Conservation (phyloP, 2,888 invertebrate species). For the Cerastoderma edule region DNA sequence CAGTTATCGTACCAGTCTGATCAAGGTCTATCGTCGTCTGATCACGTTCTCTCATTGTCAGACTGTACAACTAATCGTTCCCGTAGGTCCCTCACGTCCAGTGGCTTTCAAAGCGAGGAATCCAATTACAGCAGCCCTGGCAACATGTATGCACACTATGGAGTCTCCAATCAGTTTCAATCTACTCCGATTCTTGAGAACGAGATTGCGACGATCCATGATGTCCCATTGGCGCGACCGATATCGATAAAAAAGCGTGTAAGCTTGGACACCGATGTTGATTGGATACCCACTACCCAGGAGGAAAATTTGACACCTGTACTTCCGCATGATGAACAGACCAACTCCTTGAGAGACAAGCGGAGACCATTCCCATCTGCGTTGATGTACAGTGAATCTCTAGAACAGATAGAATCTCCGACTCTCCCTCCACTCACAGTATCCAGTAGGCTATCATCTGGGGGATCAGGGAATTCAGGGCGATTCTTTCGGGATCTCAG, state of each 20-base stretch:
- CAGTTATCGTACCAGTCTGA: slow-evolving; percentile 54
- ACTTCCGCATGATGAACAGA: background rate
- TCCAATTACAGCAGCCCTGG: slow-evolving; percentile 38
- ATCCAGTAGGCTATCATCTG: slow-evolving; percentile 41
- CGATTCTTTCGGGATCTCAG: slow-evolving; percentile 45
- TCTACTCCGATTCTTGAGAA: slow-evolving; percentile 52
- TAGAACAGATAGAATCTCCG: slow-evolving; percentile 27
- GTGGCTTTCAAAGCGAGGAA: slow-evolving; percentile 62
- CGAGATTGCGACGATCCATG: slow-evolving; percentile 48
- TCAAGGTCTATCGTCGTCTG: slow-evolving; percentile 47
- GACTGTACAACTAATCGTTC: slow-evolving; percentile 34
- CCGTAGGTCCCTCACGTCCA: slow-evolving; percentile 51
- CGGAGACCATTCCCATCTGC: background rate
- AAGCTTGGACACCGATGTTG: slow-evolving; percentile 46
- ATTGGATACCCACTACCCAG: background rate
- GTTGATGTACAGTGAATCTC: slow-evolving; percentile 3
- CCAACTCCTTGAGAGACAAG: background rate
- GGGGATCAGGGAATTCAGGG: slow-evolving; percentile 36
- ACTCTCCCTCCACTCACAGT: slow-evolving; percentile 46
- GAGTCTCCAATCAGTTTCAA: slow-evolving; percentile 30
- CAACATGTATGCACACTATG: background rate
- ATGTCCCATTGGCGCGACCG: slow-evolving; percentile 20
- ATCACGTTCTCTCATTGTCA: slow-evolving; percentile 42
- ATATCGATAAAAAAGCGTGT: slow-evolving; percentile 21
- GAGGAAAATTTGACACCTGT: slow-evolving; percentile 14